Evolutionary conservation across 1,140 invertebrate genomes (phyloP), one percentile per base, ranked within the genome.

Genomic region (Drosophila nikananu): DNA sequence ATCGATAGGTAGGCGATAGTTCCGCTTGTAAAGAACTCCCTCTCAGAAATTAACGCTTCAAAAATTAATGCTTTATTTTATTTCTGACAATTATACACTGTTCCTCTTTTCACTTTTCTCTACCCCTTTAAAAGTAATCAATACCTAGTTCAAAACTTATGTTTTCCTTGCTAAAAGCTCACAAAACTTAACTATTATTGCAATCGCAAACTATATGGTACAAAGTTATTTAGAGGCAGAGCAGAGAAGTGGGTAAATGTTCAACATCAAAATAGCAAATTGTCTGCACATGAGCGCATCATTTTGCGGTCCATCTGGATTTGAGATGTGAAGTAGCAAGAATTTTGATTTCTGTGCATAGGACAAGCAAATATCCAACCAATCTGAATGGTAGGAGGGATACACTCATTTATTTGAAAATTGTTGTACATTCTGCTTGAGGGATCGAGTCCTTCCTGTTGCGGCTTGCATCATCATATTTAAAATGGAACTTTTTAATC

Each of bases 401-500:
- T 44, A 21, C 19, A 35, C 51, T 60, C 19, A 72, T 41, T 71
- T 65, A 49, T 32, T 27, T 49, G 13, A 32, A 68, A 51, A 68
- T 32, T 46, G 27, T 12, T 39, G 32, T 30, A 57, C 39, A 15
- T 32, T 23, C 35, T 1, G 23, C 63, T 66, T 30, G 4, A 25
- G 48, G 39, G 44, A 27, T 35, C 0, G 21, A 39, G 37, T 58
- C 13, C 37, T 72, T 72, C 30, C 66, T 27, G 44, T 39, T 73
- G 70, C n/a, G 67, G 67, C 37, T 37, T 52, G 49, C 66, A 68
- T 68, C 64, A 71, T 70, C 51, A 72, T 59, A 44, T 71, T 71
- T 19, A 37, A 59, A 44, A 54, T 21, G 9, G 9, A 73, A 73
- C 67, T 73, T 73, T 73, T 73, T 73, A 73, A 73, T 73, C 68